phyloP scores from a whole-genome alignment of 2,113 vertebrate genomes.

The Calyptomena viridis region DNA sequence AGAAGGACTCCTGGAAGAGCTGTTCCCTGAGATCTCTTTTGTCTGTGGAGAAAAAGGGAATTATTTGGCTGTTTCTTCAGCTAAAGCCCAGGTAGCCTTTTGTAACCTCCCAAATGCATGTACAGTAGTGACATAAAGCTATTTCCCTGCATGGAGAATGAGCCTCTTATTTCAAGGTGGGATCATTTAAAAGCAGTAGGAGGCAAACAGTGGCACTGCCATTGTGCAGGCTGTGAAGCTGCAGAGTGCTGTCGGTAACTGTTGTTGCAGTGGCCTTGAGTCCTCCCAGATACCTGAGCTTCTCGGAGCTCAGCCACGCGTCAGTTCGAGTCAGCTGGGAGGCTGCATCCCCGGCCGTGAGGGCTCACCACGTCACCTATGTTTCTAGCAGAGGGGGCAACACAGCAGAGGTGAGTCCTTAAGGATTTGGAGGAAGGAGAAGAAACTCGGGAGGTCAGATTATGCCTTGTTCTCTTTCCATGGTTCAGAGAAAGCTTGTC shows the following conservation, averaged over 20 bases:
- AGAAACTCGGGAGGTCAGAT: fast-evolving
- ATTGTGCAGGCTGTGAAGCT: neutral
- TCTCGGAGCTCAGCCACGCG: slow-evolving; percentile 84
- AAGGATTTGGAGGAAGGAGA: neutral
- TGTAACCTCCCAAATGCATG: fast-evolving
- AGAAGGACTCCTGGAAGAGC: neutral
- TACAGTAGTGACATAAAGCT: neutral
- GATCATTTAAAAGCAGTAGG: neutral
- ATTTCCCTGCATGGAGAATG: fast-evolving
- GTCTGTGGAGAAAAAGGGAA: neutral
- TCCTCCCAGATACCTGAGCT: slow-evolving; percentile 74
- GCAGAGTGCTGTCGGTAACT: neutral
- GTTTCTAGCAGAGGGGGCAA: slow-evolving; percentile 81
- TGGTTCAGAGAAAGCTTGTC: neutral
- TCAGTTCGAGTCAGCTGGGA: slow-evolving; percentile 84
- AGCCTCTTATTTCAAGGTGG: neutral
- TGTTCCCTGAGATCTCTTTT: neutral
- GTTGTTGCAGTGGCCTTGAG: slow-evolving; percentile 75
- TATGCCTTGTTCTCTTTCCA: fast-evolving
- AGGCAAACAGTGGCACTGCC: neutral
- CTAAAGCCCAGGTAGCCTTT: neutral
- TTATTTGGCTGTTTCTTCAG: neutral
- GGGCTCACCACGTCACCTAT: slow-evolving; percentile 78
- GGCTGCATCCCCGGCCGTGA: slow-evolving; percentile 47
- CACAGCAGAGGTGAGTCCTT: slow-evolving; percentile 79